These are phyloP conservation scores for Bombus affinis DNA, from an alignment of 1,140 invertebrate species.

Conservation along the genomic window DNA sequence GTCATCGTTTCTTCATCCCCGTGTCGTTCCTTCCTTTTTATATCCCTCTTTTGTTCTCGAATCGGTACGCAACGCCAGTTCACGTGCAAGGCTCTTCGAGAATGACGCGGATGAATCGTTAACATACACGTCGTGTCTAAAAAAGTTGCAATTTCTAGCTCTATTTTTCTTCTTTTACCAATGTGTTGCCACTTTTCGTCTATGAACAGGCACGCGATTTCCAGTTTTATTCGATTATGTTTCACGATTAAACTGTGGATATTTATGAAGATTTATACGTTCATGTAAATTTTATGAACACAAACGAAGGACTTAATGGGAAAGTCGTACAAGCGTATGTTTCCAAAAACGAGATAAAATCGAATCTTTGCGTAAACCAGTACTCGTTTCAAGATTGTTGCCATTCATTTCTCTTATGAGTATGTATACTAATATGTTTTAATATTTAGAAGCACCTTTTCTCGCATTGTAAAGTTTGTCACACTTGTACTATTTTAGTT, in stretches of 20 bases:
- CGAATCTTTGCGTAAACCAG: too few species aligned
- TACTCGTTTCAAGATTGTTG: neutral
- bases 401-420: neutral
- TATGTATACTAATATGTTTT: too few species aligned
- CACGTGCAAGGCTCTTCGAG: slow-evolving; percentile 14
- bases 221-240: neutral
- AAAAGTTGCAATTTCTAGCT: neutral
- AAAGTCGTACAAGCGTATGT: neutral
- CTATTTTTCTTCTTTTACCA: neutral
- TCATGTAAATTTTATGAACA: neutral
- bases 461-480: too few species aligned
- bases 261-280: neutral
- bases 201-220: neutral
- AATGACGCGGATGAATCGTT: slow-evolving; percentile 4
- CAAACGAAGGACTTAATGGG: neutral
- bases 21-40: neutral
- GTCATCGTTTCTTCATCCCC: neutral
- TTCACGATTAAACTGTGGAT: neutral
- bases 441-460: too few species aligned
- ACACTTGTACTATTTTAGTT: too few species aligned
- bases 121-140: neutral
- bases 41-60: neutral
- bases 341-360: too few species aligned
- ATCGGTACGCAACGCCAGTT: neutral
- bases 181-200: neutral